Evolutionary conservation across 2,797 vertebrate genomes (phyloP).

Genomic region (Halcyon leucocephala): DNA sequence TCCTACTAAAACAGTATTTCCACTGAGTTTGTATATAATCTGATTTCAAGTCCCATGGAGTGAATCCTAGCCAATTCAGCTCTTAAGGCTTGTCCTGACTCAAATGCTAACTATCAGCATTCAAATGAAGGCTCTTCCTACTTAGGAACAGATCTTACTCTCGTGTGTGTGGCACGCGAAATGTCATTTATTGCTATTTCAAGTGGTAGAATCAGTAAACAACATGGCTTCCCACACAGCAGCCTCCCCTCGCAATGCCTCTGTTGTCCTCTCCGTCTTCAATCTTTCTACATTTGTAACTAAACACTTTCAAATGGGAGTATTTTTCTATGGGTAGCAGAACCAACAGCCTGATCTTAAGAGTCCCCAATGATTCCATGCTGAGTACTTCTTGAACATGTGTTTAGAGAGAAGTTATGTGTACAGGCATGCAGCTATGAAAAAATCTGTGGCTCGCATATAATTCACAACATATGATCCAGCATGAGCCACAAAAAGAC

Average conservation of each 20-base stretch:
- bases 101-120: conserved; percentile 45
- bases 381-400: not conserved
- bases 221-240: not conserved
- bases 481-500: not conserved
- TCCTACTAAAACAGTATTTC: conserved; percentile 43
- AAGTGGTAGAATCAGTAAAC: not conserved
- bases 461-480: not conserved
- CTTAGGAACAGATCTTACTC: not conserved
- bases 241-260: not conserved
- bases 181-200: conserved; percentile 14
- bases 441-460: not conserved
- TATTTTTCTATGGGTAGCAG: not conserved
- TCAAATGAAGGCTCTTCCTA: conserved; percentile 16
- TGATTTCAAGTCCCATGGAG: conserved; percentile 45
- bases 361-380: not conserved
- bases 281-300: not conserved
- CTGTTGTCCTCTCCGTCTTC: not conserved
- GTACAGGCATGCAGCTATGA: not conserved
- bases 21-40: conserved; percentile 20
- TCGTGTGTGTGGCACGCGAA: not conserved
- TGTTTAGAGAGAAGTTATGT: not conserved
- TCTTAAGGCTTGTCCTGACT: conserved; percentile 39
- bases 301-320: not conserved
- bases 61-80: conserved; percentile 33
- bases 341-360: not conserved